These are phyloP conservation scores for Melangyna quadrimaculata DNA, from an alignment of 2,888 invertebrate genomes.

Conservation along the genomic window DNA sequence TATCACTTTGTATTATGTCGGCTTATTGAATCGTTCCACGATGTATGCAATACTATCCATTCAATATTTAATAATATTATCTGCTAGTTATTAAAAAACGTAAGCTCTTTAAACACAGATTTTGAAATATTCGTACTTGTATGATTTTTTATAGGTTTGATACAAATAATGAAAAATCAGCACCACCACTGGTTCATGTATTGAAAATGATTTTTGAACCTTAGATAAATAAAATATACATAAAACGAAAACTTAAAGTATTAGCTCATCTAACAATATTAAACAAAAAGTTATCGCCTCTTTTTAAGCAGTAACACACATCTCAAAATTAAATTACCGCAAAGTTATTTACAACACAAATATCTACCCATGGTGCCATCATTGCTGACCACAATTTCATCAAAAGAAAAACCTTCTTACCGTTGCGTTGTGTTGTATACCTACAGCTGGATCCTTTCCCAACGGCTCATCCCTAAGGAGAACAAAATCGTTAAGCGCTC, in stretches of 20 bases:
- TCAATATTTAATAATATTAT: no score
- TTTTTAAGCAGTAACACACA: not conserved
- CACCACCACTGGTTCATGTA: no score
- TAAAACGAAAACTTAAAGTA: not conserved
- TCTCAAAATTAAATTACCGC: conserved; percentile 8
- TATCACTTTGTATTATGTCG: no score
- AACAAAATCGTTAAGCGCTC: conserved; percentile 39
- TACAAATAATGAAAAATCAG: no score
- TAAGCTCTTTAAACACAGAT: no score
- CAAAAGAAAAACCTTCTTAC: not conserved
- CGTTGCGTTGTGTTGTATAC: not conserved
- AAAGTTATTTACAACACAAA: conserved; percentile 24
- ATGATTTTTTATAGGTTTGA: no score
- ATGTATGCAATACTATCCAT: no score
- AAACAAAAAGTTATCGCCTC: not conserved
- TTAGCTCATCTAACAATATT: not conserved
- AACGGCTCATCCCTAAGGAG: conserved; percentile 21
- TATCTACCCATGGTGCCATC: not conserved
- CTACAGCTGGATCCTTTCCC: not conserved
- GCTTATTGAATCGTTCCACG: no score
- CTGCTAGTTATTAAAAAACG: no score
- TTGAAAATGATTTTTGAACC: not conserved
- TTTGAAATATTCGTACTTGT: no score
- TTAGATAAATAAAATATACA: not conserved
- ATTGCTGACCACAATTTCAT: conserved; percentile 21